phyloP scores from a whole-genome alignment of 2,888 invertebrate species.

The Lithophane leautieri region DNA sequence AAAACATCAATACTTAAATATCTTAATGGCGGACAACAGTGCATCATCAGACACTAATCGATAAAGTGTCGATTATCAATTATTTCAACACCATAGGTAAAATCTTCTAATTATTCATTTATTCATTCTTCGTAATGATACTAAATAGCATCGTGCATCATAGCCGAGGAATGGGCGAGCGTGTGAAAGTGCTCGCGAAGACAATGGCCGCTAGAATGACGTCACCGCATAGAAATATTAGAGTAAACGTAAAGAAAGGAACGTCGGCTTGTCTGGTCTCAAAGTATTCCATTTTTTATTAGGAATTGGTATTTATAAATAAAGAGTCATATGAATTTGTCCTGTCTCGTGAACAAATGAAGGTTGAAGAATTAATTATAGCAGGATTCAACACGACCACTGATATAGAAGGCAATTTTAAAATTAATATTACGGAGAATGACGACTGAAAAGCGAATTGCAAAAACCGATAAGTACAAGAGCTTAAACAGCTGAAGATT shows the following conservation, averaged over 20 bases:
- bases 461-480: slow-evolving; percentile 8
- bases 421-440: background rate
- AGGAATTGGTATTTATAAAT: background rate
- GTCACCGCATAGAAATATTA: slow-evolving; percentile 42
- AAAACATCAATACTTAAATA: background rate
- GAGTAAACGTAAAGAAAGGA: slow-evolving; percentile 8
- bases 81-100: background rate
- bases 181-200: slow-evolving; percentile 55
- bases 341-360: no score
- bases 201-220: slow-evolving; percentile 54
- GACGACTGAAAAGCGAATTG: background rate
- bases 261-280: background rate
- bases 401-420: background rate
- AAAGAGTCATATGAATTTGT: background rate
- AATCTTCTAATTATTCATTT: slow-evolving; percentile 17
- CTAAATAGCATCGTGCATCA: slow-evolving; percentile 29
- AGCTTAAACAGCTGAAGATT: slow-evolving; percentile 2
- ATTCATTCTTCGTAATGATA: slow-evolving; percentile 14
- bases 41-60: background rate
- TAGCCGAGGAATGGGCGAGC: slow-evolving; percentile 34
- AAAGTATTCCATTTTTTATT: background rate
- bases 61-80: background rate
- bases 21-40: background rate
- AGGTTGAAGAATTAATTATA: background rate
- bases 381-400: background rate